phyloP scores from a whole-genome alignment of 2,888 invertebrate genomes.

The Osedax fenrisi region DNA sequence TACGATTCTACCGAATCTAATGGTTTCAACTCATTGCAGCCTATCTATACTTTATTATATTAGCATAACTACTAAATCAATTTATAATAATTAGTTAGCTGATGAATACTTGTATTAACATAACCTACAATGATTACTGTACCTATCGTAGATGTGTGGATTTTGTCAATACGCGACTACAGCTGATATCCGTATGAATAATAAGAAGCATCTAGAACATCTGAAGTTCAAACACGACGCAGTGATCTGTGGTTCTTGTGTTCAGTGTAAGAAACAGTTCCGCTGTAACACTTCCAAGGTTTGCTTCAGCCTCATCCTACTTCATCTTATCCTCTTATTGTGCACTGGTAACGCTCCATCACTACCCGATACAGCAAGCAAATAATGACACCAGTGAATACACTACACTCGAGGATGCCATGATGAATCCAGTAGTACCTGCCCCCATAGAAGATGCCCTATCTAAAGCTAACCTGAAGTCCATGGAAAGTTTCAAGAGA shows the following conservation, averaged over 20 bases:
- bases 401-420: too few relatives aligned
- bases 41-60: too few relatives aligned
- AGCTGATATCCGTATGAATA: not conserved
- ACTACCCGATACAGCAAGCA: too few relatives aligned
- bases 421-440: too few relatives aligned
- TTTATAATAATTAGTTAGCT: too few relatives aligned
- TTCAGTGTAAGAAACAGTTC: not conserved
- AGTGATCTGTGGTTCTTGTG: not conserved
- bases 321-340: too few relatives aligned
- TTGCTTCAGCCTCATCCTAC: not conserved
- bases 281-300: not conserved
- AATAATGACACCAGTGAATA: too few relatives aligned
- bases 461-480: not conserved
- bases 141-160: not conserved
- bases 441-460: too few relatives aligned
- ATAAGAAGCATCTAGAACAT: not conserved
- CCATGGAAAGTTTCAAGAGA: not conserved
- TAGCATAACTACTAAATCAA: too few relatives aligned
- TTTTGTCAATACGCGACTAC: not conserved
- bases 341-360: too few relatives aligned
- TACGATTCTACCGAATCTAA: not conserved
- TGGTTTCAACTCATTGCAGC: not conserved
- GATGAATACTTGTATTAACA: too few relatives aligned
- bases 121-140: too few relatives aligned
- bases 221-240: not conserved